Evolutionary conservation across 2,888 invertebrate species (phyloP).

Genomic region (Morpho achilles): DNA sequence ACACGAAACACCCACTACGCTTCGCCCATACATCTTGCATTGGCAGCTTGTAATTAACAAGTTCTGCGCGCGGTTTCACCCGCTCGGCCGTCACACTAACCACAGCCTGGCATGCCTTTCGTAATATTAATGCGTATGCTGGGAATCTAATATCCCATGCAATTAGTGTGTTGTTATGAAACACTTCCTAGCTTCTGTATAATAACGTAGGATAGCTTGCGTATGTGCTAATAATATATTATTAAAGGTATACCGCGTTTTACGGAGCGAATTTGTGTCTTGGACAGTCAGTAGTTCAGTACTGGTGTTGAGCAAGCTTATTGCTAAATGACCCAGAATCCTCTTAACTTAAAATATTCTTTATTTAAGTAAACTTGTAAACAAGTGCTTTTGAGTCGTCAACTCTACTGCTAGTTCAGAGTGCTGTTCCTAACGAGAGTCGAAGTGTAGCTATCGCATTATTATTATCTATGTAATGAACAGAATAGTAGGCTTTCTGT

Average conservation of each 20-base stretch:
- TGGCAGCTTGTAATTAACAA: constrained; percentile 25
- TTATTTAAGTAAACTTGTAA: too few species aligned
- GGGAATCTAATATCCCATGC: constrained; percentile 25
- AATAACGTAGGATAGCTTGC: constrained; percentile 22
- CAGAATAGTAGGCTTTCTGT: too few species aligned
- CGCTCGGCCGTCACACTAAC: constrained; percentile 19
- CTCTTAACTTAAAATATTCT: background rate
- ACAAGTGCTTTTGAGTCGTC: too few species aligned
- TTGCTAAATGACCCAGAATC: constrained; percentile 6
- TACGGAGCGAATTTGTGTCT: constrained; percentile 14
- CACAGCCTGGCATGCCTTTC: constrained; percentile 21
- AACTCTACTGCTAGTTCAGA: too few species aligned
- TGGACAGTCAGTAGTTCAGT: constrained; percentile 3
- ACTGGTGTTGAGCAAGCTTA: background rate
- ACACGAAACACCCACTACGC: constrained; percentile 11
- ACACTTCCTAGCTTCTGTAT: constrained; percentile 27
- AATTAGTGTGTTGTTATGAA: constrained; percentile 28
- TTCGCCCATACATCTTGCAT: constrained; percentile 19
- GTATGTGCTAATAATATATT: constrained; percentile 22
- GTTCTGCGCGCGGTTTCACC: constrained; percentile 19
- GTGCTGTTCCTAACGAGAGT: too few species aligned
- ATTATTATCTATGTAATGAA: too few species aligned
- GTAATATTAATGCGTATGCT: constrained; percentile 25
- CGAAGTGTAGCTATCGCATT: too few species aligned
- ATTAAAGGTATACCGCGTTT: constrained; percentile 17